Conservation (phyloP, 2,888 invertebrate genomes). For the Macroteleia sp. region DNA sequence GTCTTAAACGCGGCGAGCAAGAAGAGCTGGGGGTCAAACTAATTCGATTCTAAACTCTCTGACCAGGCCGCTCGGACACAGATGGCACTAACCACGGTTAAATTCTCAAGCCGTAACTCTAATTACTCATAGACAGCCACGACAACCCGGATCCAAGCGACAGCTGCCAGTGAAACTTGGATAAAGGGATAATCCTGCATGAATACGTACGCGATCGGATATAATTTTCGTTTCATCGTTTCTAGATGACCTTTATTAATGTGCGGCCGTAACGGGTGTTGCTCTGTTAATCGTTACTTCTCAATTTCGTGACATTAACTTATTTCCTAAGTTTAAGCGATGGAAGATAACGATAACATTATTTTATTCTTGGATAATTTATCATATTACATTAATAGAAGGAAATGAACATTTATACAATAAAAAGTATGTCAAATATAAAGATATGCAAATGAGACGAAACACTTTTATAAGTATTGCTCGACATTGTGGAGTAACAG, state of each 20-base stretch:
- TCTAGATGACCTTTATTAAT: conserved; percentile 44
- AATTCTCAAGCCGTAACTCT: conserved; percentile 84
- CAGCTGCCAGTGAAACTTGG: conserved; percentile 83
- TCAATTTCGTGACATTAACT: no score
- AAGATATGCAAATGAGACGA: no score
- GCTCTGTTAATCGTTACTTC: no score
- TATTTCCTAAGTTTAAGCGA: no score
- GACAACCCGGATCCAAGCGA: conserved; percentile 78
- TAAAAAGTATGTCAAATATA: no score
- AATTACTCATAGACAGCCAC: conserved; percentile 84
- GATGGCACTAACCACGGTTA: conserved; percentile 84
- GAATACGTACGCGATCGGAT: conserved; percentile 56
- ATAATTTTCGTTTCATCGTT: conserved; percentile 53
- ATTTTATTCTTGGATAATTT: no score
- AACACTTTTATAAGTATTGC: no score
- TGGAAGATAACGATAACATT: no score
- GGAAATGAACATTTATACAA: no score
- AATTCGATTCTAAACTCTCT: conserved; percentile 84
- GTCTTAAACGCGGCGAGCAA: conserved; percentile 74
- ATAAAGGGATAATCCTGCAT: conserved; percentile 64
- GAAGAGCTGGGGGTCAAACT: conserved; percentile 81
- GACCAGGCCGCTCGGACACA: conserved; percentile 83
- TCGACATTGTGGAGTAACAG: no score
- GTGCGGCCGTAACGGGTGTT: no score
- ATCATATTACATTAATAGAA: no score